These are phyloP conservation scores for Zoanthus solanderi DNA, from an alignment of 92 coral and sea anemone genomes.

Conservation along the genomic window DNA sequence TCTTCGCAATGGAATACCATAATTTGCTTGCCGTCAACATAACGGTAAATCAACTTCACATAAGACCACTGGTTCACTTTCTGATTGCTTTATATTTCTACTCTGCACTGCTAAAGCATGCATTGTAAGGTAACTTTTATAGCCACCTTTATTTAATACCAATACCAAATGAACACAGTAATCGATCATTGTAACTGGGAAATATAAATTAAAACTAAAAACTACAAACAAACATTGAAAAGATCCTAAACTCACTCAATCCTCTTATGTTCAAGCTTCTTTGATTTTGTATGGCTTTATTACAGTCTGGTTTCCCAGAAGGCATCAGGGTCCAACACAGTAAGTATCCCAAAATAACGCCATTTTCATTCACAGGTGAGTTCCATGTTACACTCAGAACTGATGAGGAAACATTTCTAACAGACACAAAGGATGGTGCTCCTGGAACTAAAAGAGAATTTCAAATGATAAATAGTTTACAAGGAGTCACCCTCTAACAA, in stretches of 20 bases:
- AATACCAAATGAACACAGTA: too few relatives aligned
- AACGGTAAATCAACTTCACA: too few relatives aligned
- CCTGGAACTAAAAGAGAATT: slow-evolving; percentile 60
- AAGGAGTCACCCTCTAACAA: too few relatives aligned
- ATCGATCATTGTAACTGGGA: too few relatives aligned
- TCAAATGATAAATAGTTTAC: too few relatives aligned
- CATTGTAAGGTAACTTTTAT: too few relatives aligned
- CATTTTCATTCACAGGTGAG: slow-evolving; percentile 64
- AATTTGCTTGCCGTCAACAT: not conserved
- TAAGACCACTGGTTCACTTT: too few relatives aligned
- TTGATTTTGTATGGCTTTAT: not conserved
- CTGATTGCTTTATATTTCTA: too few relatives aligned
- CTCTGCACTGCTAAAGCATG: too few relatives aligned
- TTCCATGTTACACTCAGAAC: slow-evolving; percentile 63
- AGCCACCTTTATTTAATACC: too few relatives aligned
- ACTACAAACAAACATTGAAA: not conserved
- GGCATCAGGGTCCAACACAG: slow-evolving; percentile 65
- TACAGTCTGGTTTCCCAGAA: slow-evolving; percentile 26
- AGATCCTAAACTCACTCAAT: slow-evolving; percentile 49
- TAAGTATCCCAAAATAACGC: slow-evolving; percentile 46
- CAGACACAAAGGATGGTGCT: slow-evolving; percentile 45
- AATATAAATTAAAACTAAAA: not conserved
- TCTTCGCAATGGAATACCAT: not conserved
- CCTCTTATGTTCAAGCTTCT: slow-evolving; percentile 32
- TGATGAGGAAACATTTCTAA: slow-evolving; percentile 32